These are phyloP conservation scores for Zonitis immaculata DNA, from an alignment of 2,888 invertebrate species.

Conservation along the genomic window DNA sequence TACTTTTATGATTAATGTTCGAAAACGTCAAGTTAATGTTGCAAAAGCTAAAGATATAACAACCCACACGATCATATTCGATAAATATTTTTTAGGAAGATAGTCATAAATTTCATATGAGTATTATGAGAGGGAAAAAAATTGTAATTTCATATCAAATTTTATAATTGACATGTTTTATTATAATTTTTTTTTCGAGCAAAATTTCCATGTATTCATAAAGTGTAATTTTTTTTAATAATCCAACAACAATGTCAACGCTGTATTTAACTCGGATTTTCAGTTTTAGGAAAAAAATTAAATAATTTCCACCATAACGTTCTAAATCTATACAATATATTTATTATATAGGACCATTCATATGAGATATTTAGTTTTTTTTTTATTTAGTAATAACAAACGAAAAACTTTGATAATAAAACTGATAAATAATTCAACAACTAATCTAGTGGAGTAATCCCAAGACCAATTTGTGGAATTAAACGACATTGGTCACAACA, in stretches of 20 bases:
- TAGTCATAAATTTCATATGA: too few species aligned
- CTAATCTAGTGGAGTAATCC: constrained; percentile 20
- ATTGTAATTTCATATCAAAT: too few species aligned
- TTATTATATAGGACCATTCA: too few species aligned
- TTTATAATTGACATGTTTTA: neutral
- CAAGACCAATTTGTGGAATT: constrained; percentile 19
- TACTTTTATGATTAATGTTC: constrained; percentile 16
- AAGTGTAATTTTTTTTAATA: neutral
- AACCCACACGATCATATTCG: too few species aligned
- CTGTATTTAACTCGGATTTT: neutral
- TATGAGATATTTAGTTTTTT: neutral
- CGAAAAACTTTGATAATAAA: constrained; percentile 14
- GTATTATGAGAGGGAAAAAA: too few species aligned
- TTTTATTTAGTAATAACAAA: neutral
- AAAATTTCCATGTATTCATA: neutral
- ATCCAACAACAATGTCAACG: neutral
- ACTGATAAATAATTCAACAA: constrained; percentile 16
- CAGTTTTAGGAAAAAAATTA: neutral
- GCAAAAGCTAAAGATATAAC: constrained; percentile 14
- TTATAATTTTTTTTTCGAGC: too few species aligned
- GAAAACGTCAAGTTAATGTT: constrained; percentile 17
- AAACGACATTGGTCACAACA: constrained; percentile 13
- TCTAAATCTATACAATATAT: too few species aligned
- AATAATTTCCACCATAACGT: neutral
- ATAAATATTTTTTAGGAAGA: too few species aligned